Evolutionary conservation across 2,888 invertebrate genomes (phyloP), one percentile per base, ranked within the genome.

Genomic region (Campaea margaritaria): DNA sequence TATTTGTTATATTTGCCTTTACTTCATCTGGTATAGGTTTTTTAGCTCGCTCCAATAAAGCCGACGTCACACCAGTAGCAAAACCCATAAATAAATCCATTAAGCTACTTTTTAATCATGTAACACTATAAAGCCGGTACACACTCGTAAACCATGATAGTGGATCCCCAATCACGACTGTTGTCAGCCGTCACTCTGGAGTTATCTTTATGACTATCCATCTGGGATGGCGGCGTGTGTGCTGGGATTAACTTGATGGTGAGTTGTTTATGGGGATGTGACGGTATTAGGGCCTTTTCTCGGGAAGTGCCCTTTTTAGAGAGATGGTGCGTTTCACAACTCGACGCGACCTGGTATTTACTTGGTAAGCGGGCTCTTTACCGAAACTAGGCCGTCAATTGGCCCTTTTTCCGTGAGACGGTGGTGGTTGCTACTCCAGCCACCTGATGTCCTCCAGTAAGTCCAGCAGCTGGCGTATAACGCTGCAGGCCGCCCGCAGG

Each of bases 101-200:
- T 28, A 58, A 52, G 49, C 21, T 12, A 15, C 28, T 39, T 44
- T 52, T 44, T 47, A 47, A 58, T 58, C 50, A 48, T 14, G 31
- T 47, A 55, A 56, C 53, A 62, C 46, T 41, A 36, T 64, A 62
- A 62, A 62, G 28, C 43, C 36, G 44, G 54, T 50, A 60, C 64
- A 64, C 51, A 39, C 52, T 41, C 45, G 41, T 68, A 62, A 68
- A 64, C 14, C 60, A 61, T 21, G 66, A 66, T 68, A 68, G 53
- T 52, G 51, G 36, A 49, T 53, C 58, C 58, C 62, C 66, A 64
- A 66, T 61, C 68, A 68, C 56, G 51, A 54, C 10, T 9, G 59
- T 36, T 60, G 68, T 59, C 68, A 56, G 38, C 44, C 50, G 64
- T 67, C 67, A 64, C 39, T 59, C 59, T 34, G 10, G 21, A 27